These are phyloP conservation scores for Thumatha senex DNA, from an alignment of 2,888 invertebrate species.

Conservation along the genomic window DNA sequence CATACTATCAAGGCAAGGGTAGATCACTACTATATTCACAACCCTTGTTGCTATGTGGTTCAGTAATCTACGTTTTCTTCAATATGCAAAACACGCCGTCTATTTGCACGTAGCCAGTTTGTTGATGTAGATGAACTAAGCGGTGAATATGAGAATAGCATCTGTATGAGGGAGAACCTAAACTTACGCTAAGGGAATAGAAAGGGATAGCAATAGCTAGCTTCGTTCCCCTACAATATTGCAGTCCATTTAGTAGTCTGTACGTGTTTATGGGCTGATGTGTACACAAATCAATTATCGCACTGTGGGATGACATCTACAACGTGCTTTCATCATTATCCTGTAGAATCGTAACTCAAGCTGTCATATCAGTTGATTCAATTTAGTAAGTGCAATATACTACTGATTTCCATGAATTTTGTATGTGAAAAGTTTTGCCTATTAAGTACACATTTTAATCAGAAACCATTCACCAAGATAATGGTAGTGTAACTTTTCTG, in stretches of 20 bases:
- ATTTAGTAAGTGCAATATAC: background rate
- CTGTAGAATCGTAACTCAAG: background rate
- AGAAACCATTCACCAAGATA: too few relatives aligned
- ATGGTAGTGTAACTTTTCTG: too few relatives aligned
- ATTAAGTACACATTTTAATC: too few relatives aligned
- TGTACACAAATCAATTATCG: slow-evolving; percentile 20
- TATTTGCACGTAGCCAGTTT: background rate
- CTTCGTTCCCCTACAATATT: background rate
- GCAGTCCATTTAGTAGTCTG: background rate
- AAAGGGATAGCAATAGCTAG: too few relatives aligned
- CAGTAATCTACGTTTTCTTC: background rate
- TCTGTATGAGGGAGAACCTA: background rate
- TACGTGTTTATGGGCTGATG: slow-evolving; percentile 15
- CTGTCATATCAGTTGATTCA: background rate
- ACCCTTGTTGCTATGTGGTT: too few relatives aligned
- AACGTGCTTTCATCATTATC: slow-evolving; percentile 12
- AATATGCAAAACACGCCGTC: background rate
- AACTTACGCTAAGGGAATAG: too few relatives aligned
- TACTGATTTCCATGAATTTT: too few relatives aligned
- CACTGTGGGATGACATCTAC: slow-evolving; percentile 2
- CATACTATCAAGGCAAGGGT: too few relatives aligned
- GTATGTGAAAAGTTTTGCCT: too few relatives aligned
- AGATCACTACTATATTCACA: too few relatives aligned
- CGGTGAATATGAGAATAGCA: background rate
- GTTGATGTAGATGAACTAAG: background rate